A percentile compares a stretch with the other conserved stretches of the same genome.
These are phyloP conservation scores for Excalfactoria chinensis DNA, from an alignment of 2,113 vertebrate species.

Conservation along the genomic window DNA sequence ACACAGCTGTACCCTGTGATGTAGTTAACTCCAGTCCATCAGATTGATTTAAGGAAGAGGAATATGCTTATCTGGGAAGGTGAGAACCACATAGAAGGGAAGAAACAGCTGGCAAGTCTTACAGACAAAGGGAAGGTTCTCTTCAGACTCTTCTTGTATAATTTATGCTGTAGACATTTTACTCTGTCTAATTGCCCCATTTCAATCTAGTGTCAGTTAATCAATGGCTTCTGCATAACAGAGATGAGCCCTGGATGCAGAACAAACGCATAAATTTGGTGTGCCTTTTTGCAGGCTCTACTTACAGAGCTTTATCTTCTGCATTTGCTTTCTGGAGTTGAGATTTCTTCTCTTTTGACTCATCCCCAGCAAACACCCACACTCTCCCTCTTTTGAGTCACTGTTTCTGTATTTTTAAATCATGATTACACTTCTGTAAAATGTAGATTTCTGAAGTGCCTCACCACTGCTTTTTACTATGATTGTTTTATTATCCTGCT, in stretches of 20 bases:
- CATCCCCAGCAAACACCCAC: slow-evolving; percentile 60
- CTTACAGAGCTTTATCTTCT: slow-evolving; percentile 39
- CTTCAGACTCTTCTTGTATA: slow-evolving; percentile 58
- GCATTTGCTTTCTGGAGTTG: slow-evolving; percentile 46
- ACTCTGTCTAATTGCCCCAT: slow-evolving; percentile 71
- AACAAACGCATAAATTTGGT: slow-evolving; percentile 52
- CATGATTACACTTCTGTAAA: slow-evolving; percentile 59
- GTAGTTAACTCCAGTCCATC: neutral
- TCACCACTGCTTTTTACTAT: slow-evolving; percentile 28
- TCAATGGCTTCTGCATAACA: slow-evolving; percentile 60
- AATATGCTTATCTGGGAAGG: slow-evolving; percentile 55
- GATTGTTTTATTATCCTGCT: slow-evolving; percentile 43
- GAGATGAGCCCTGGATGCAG: slow-evolving; percentile 62
- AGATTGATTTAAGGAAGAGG: slow-evolving; percentile 27
- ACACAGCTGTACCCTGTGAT: slow-evolving; percentile 41
- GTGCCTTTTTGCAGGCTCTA: slow-evolving; percentile 53
- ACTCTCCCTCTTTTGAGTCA: slow-evolving; percentile 34
- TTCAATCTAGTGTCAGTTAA: slow-evolving; percentile 68
- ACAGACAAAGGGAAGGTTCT: slow-evolving; percentile 56
- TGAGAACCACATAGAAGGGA: slow-evolving; percentile 45
- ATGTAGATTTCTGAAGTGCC: slow-evolving; percentile 50
- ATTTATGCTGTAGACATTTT: slow-evolving; percentile 72
- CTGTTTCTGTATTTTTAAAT: slow-evolving; percentile 67
- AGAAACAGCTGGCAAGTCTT: slow-evolving; percentile 46
- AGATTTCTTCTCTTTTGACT: slow-evolving; percentile 63